phyloP scores from a whole-genome alignment of 2,113 vertebrate genomes.

The Hippocampus guttulatus region DNA sequence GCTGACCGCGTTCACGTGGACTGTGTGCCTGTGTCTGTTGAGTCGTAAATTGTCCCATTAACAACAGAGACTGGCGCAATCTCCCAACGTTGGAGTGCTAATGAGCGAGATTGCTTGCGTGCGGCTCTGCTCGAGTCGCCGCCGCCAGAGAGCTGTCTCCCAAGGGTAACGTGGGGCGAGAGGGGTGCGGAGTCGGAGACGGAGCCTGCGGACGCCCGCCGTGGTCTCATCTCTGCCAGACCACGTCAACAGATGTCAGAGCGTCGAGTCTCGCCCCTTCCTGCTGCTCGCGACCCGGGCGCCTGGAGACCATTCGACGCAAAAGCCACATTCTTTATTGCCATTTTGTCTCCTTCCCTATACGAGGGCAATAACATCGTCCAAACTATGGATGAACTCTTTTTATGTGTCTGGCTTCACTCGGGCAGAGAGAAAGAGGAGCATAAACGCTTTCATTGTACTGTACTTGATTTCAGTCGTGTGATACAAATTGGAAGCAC shows the following conservation, averaged over 20 bases:
- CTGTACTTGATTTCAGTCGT: not conserved
- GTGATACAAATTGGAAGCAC: slow-evolving; percentile 8
- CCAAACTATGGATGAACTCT: slow-evolving; percentile 15
- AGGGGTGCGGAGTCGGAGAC: slow-evolving; percentile 39
- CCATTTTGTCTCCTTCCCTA: slow-evolving; percentile 16
- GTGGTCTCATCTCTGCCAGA: slow-evolving; percentile 55
- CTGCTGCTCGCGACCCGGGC: slow-evolving; percentile 1
- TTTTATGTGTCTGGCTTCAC: slow-evolving; percentile 26
- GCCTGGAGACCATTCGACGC: slow-evolving; percentile 8
- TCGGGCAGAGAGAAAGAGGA: slow-evolving; percentile 23
- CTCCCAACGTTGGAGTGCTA: slow-evolving; percentile 39
- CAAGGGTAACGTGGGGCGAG: slow-evolving; percentile 43
- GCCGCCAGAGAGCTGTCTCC: slow-evolving; percentile 36
- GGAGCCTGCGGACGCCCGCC: slow-evolving; percentile 49
- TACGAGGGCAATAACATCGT: slow-evolving; percentile 27
- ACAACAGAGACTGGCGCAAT: slow-evolving; percentile 41
- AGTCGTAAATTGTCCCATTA: slow-evolving; percentile 56
- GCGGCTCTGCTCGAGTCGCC: slow-evolving; percentile 12
- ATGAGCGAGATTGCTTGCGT: slow-evolving; percentile 34
- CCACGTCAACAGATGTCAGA: slow-evolving; percentile 50
- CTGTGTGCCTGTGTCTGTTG: slow-evolving; percentile 32
- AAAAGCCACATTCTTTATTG: slow-evolving; percentile 27
- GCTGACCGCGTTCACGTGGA: slow-evolving; percentile 14
- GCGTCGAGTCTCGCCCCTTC: slow-evolving; percentile 8
- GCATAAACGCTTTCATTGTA: slow-evolving; percentile 34